Conservation (phyloP, 1,140 invertebrate species). For the Matsumurasca onukii region DNA sequence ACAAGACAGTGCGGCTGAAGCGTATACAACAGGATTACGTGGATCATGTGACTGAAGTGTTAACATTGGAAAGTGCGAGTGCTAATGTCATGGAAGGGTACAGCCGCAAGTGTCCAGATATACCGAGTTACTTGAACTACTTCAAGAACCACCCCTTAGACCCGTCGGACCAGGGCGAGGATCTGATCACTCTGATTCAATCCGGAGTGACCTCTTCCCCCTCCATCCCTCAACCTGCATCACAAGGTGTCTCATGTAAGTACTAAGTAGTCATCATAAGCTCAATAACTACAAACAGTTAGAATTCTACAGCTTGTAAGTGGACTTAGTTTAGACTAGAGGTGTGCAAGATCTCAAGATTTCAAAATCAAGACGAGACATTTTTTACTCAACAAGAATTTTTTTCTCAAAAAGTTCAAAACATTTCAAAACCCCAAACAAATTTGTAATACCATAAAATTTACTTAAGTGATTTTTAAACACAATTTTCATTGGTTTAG, state of each 20-base stretch:
- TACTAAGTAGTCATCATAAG: slow-evolving; percentile 62
- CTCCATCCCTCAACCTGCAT: neutral
- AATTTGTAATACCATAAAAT: no score
- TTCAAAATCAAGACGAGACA: no score
- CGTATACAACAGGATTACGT: slow-evolving; percentile 10
- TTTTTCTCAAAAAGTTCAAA: no score
- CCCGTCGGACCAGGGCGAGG: slow-evolving; percentile 32
- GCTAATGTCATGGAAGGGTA: slow-evolving; percentile 27
- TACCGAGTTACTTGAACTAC: slow-evolving; percentile 31
- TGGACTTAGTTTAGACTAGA: neutral
- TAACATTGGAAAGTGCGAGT: slow-evolving; percentile 3
- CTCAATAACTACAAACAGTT: slow-evolving; percentile 52
- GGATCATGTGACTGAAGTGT: neutral
- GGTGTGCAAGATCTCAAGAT: neutral
- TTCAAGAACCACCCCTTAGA: slow-evolving; percentile 36
- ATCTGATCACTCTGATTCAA: slow-evolving; percentile 21
- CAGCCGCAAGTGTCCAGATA: slow-evolving; percentile 33
- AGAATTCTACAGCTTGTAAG: neutral
- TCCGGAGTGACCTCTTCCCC: no score
- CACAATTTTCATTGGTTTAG: no score
- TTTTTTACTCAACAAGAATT: no score
- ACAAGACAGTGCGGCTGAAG: slow-evolving; percentile 15
- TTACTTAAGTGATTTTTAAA: no score
- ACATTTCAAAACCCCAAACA: no score
- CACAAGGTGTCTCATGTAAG: slow-evolving; percentile 38